Conservation (phyloP, 2,888 invertebrate species). For the Limnephilus auricula region DNA sequence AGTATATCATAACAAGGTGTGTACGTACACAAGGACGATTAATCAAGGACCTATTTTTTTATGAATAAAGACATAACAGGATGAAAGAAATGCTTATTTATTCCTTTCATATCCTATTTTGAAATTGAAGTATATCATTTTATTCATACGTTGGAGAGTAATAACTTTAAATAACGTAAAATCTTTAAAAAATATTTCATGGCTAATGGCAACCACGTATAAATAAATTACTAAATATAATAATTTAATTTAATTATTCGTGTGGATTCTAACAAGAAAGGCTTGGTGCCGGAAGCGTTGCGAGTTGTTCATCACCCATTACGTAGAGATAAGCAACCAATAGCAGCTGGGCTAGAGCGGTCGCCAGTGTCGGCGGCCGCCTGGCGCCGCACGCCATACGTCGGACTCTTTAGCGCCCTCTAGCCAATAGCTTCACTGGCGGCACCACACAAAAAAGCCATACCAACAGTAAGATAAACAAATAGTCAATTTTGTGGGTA, state of each 20-base stretch:
- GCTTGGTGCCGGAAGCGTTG: slow-evolving; percentile 42
- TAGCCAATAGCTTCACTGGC: neutral
- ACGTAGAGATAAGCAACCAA: slow-evolving; percentile 60
- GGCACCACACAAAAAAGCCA: neutral
- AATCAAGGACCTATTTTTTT: too few relatives aligned
- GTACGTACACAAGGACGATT: too few relatives aligned
- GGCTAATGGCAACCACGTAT: too few relatives aligned
- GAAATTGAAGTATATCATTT: too few relatives aligned
- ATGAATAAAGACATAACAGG: too few relatives aligned
- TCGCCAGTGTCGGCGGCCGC: slow-evolving; percentile 59
- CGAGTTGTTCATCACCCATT: slow-evolving; percentile 49
- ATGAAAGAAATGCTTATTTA: too few relatives aligned
- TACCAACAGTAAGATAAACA: too few relatives aligned
- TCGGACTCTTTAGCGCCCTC: neutral
- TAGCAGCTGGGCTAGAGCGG: slow-evolving; percentile 59
- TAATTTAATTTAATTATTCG: neutral
- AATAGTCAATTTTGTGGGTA: too few relatives aligned
- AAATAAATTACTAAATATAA: too few relatives aligned
- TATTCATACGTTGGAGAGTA: neutral
- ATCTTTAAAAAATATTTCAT: neutral
- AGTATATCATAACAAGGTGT: too few relatives aligned
- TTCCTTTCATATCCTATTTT: too few relatives aligned
- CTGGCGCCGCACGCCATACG: slow-evolving; percentile 60
- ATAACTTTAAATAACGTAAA: neutral
- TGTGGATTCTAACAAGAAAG: neutral